phyloP scores from a whole-genome alignment of 1,140 invertebrate genomes.

The Mylabris phalerata region DNA sequence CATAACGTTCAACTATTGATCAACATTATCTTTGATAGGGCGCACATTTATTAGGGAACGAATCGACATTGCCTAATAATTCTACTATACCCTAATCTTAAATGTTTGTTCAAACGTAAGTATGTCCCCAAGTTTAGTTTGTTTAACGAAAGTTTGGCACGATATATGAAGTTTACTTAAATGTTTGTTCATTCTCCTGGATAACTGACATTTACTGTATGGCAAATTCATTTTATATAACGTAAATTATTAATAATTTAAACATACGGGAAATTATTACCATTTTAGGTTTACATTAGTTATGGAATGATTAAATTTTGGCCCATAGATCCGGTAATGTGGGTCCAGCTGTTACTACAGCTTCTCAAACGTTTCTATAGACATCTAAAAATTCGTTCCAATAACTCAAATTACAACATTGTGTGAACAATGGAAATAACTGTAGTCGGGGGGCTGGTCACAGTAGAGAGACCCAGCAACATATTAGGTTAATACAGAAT shows the following conservation, averaged over 20 bases:
- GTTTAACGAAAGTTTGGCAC: constrained; percentile 18
- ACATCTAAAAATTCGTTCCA: constrained; percentile 6
- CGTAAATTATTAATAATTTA: too few relatives aligned
- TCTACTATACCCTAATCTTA: constrained; percentile 12
- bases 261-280: too few relatives aligned
- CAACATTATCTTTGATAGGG: too few relatives aligned
- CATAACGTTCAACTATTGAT: too few relatives aligned
- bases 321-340: constrained; percentile 1
- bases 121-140: constrained; percentile 23
- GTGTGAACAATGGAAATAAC: constrained; percentile 6
- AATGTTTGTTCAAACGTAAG: constrained; percentile 21
- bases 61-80: constrained; percentile 12
- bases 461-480: constrained; percentile 1
- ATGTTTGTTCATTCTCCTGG: too few relatives aligned
- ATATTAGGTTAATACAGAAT: constrained; percentile 15
- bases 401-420: constrained; percentile 4
- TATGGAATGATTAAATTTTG: too few relatives aligned
- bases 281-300: too few relatives aligned
- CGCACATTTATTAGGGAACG: constrained; percentile 1
- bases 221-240: too few relatives aligned
- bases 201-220: too few relatives aligned
- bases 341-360: constrained; percentile 6
- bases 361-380: not conserved
- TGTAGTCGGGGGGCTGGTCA: not conserved
- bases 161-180: constrained; percentile 19